A percentile compares a stretch with the other conserved stretches of the same genome.
phyloP scores from a whole-genome alignment of 2,888 invertebrate genomes.

The Girardia tigrina region DNA sequence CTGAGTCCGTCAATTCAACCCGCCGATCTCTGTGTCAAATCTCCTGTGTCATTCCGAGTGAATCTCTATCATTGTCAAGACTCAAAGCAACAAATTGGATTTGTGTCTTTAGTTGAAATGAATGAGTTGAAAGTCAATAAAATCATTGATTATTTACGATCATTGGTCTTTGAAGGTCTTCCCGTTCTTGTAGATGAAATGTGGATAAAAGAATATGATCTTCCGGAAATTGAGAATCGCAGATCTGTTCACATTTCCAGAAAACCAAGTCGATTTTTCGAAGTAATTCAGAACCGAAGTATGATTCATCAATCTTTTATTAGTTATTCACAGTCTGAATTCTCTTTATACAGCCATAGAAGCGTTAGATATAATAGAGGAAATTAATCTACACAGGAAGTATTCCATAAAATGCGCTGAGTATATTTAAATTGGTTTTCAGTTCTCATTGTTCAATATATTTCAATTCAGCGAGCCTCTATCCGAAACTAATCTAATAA shows the following conservation, averaged over 20 bases:
- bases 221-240: neutral
- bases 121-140: neutral
- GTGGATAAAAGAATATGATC: neutral
- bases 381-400: neutral
- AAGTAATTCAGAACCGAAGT: neutral
- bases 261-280: neutral
- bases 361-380: neutral
- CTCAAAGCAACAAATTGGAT: neutral
- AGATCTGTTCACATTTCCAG: neutral
- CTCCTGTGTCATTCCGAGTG: neutral
- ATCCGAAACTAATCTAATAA: neutral
- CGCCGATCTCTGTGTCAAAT: neutral
- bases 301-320: too few relatives aligned
- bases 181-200: neutral
- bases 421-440: neutral
- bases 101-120: neutral
- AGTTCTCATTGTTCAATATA: neutral
- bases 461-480: neutral
- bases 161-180: neutral
- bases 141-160: neutral
- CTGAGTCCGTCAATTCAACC: neutral
- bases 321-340: too few relatives aligned
- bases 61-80: neutral
- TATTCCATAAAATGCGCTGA: neutral
- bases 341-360: neutral